Percentiles rank a stretch among this genome's conserved stretches.
phyloP scores from a whole-genome alignment of 2,888 invertebrate species.

The Gastracanthus pulcherrimus region DNA sequence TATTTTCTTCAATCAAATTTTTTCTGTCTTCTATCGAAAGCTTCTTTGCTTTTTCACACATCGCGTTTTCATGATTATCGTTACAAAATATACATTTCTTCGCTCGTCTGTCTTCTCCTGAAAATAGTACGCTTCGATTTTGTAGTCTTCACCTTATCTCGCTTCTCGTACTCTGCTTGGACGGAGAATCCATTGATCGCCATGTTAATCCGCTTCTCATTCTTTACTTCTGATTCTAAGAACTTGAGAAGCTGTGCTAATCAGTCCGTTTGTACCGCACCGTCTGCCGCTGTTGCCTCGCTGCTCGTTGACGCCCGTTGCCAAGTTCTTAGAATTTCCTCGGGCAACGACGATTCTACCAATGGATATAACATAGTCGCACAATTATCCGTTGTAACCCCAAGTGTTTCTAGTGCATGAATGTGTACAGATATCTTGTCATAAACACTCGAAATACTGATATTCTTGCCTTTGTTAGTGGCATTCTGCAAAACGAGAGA shows the following conservation, averaged over 20 bases:
- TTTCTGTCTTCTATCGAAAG: constrained; percentile 55
- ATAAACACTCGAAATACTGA: constrained; percentile 51
- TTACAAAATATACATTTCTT: constrained; percentile 64
- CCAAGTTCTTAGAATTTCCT: constrained; percentile 62
- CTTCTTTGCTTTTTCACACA: constrained; percentile 58
- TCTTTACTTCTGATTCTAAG: constrained; percentile 57
- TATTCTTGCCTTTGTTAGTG: constrained; percentile 33
- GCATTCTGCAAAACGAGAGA: constrained; percentile 61
- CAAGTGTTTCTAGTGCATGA: constrained; percentile 61
- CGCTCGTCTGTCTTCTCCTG: constrained; percentile 43
- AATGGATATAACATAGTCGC: constrained; percentile 67
- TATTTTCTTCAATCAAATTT: constrained; percentile 55
- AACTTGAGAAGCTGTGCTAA: constrained; percentile 56
- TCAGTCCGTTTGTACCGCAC: constrained; percentile 38
- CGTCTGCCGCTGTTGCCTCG: neutral
- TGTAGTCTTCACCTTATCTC: constrained; percentile 26
- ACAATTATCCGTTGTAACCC: constrained; percentile 61
- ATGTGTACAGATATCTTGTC: constrained; percentile 62
- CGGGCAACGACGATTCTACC: constrained; percentile 66
- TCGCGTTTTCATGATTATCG: constrained; percentile 57
- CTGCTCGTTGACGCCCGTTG: constrained; percentile 16
- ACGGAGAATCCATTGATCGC: constrained; percentile 49
- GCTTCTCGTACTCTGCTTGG: neutral
- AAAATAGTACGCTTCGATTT: constrained; percentile 56
- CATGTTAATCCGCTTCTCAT: constrained; percentile 59